phyloP scores from a whole-genome alignment of 2,797 vertebrate genomes.

The Parotocinclus haroldoi region DNA sequence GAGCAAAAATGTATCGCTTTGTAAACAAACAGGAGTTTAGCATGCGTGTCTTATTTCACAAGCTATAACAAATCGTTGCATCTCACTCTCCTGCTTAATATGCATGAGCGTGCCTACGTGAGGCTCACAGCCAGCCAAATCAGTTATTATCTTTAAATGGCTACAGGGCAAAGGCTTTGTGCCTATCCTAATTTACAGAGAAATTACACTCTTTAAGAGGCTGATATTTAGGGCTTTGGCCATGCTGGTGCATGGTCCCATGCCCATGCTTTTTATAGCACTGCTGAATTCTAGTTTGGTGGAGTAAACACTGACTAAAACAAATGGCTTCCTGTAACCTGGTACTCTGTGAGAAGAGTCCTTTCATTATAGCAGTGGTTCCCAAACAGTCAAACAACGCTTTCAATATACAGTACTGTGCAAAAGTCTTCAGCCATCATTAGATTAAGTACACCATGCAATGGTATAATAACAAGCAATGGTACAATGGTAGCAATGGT shows the following conservation, averaged over 20 bases:
- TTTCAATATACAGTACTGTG: no score
- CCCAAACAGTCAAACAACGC: background rate
- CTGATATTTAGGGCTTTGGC: conserved; percentile 1
- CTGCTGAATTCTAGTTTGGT: background rate
- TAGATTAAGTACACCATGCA: no score
- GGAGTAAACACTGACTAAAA: conserved; percentile 1
- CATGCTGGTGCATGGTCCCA: background rate
- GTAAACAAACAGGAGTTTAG: no score
- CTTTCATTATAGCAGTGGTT: conserved; percentile 6
- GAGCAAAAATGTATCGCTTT: no score
- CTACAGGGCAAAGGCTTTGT: conserved; percentile 12
- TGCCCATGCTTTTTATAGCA: background rate
- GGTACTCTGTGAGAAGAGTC: background rate
- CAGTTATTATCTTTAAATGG: conserved; percentile 29
- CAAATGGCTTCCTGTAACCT: background rate
- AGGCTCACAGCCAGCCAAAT: conserved; percentile 5
- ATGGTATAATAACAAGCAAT: no score
- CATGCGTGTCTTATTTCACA: background rate
- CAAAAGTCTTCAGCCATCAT: no score
- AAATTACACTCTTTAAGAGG: conserved; percentile 12
- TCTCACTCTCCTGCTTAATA: conserved; percentile 5
- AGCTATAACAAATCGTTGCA: background rate
- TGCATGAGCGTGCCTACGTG: background rate
- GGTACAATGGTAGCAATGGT: no score
- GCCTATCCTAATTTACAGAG: conserved; percentile 6